phyloP scores from a whole-genome alignment of 2,113 vertebrate species.

The Candoia aspera region DNA sequence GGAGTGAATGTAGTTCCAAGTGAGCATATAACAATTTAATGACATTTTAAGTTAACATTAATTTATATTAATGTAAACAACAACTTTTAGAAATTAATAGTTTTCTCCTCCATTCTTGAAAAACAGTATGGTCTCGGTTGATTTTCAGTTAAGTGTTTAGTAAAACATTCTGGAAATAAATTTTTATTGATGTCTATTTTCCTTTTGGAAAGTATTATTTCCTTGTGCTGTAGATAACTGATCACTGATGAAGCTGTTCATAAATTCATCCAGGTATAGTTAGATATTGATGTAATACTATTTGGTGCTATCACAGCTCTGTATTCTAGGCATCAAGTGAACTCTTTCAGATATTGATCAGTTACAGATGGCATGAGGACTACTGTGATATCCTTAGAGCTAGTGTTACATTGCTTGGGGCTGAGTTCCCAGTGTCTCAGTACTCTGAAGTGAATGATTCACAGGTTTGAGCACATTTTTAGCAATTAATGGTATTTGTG shows the following conservation, averaged over 20 bases:
- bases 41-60: conserved; percentile 32
- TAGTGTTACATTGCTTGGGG: neutral
- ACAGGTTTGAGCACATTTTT: neutral
- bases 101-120: conserved; percentile 29
- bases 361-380: neutral
- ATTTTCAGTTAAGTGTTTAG: neutral
- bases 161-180: neutral
- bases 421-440: neutral
- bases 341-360: neutral
- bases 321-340: neutral
- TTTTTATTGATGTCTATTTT: conserved; percentile 6
- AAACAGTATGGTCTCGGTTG: neutral
- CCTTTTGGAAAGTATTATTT: neutral
- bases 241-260: conserved; percentile 4
- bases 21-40: conserved; percentile 11
- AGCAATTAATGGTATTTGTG: neutral
- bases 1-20: conserved; percentile 23
- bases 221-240: neutral
- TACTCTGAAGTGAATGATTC: neutral
- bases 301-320: neutral
- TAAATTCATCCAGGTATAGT: neutral
- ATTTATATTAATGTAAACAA: neutral
- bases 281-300: neutral
- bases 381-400: neutral
- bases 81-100: neutral